A percentile compares a stretch with the other conserved stretches of the same genome.
Conservation (phyloP, 2,797 vertebrate genomes). For the Pseudopleuronectes americanus region DNA sequence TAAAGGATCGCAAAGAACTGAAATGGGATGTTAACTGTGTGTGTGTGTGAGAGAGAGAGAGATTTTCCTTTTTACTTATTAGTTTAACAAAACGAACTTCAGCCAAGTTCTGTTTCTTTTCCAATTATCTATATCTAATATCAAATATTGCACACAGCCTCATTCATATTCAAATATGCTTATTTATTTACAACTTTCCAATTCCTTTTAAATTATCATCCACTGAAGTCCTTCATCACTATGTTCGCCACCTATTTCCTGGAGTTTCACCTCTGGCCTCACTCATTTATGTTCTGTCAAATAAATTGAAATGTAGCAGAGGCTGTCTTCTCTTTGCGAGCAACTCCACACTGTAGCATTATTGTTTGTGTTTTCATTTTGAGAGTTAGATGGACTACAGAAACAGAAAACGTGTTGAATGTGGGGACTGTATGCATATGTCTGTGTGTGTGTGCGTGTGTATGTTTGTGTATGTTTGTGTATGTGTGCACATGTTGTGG, state of each 20-base stretch:
- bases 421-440: background rate
- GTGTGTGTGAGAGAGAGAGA: background rate
- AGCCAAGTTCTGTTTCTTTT: background rate
- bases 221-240: background rate
- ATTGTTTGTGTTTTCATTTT: background rate
- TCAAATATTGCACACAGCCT: background rate
- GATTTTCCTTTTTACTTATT: constrained; percentile 1
- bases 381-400: background rate
- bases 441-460: constrained; percentile 1
- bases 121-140: background rate
- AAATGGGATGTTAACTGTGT: background rate
- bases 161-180: constrained; percentile 3
- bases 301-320: constrained; percentile 3
- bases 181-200: background rate
- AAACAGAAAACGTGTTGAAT: background rate
- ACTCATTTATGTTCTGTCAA: background rate
- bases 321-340: background rate
- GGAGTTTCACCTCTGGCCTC: constrained; percentile 2
- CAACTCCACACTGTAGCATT: background rate
- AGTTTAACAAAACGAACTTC: background rate
- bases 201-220: constrained; percentile 12
- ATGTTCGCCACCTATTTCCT: background rate
- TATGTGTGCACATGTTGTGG: constrained; percentile 26
- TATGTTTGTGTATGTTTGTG: too few relatives aligned
- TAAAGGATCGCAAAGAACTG: background rate